Evolutionary conservation across 1,140 invertebrate species (phyloP).

Genomic region (Battus philenor): DNA sequence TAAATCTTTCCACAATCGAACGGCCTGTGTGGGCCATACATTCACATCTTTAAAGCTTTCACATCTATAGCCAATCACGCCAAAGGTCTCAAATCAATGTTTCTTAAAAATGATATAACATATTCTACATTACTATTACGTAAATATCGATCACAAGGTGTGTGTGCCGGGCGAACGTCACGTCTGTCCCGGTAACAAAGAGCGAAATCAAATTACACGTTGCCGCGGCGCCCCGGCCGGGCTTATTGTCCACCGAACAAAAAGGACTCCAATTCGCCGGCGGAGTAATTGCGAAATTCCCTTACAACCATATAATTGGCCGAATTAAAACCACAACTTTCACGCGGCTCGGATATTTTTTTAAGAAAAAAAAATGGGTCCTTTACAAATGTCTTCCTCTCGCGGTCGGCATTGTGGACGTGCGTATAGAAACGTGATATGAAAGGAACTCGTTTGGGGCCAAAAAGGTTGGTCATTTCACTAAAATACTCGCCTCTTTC

Average conservation of each 20-base stretch:
- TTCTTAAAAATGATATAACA: too few relatives aligned
- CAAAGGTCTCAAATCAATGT: too few relatives aligned
- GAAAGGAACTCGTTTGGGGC: slow-evolving; percentile 6
- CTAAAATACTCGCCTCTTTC: slow-evolving; percentile 11
- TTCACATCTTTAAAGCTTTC: too few relatives aligned
- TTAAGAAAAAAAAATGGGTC: slow-evolving; percentile 51
- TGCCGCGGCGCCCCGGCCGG: slow-evolving; percentile 18
- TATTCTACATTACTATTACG: too few relatives aligned
- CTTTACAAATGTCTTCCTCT: slow-evolving; percentile 40
- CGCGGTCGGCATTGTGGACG: slow-evolving; percentile 25
- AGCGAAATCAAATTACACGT: slow-evolving; percentile 44
- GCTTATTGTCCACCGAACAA: slow-evolving; percentile 32
- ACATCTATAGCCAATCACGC: too few relatives aligned
- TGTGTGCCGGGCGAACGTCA: too few relatives aligned
- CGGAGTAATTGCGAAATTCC: slow-evolving; percentile 48
- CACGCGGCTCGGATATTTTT: slow-evolving; percentile 23
- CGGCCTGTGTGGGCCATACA: too few relatives aligned
- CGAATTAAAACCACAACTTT: slow-evolving; percentile 44
- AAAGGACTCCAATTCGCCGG: slow-evolving; percentile 28
- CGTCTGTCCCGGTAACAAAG: slow-evolving; percentile 35
- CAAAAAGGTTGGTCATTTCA: slow-evolving; percentile 10
- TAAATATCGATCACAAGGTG: too few relatives aligned
- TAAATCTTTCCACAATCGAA: too few relatives aligned
- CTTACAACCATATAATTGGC: slow-evolving; percentile 46
- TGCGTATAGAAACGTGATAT: slow-evolving; percentile 24